Evolutionary conservation across 2,797 vertebrate species (phyloP).

Genomic region (Valencia hispanica): DNA sequence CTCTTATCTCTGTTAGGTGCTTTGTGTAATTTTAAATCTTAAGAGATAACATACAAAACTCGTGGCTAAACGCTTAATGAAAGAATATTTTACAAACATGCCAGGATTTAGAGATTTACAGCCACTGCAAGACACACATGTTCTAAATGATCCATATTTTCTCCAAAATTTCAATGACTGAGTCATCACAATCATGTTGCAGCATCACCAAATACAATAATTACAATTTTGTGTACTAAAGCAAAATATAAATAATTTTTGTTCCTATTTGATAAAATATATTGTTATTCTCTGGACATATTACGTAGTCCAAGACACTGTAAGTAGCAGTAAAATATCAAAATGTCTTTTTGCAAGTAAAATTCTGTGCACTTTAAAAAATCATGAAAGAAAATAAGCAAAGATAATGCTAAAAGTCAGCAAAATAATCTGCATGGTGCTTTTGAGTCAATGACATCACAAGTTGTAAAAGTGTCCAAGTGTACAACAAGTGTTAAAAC

Average conservation of each 20-base stretch:
- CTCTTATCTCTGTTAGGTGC: too few species aligned
- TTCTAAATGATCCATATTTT: constrained; percentile 52
- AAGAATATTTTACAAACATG: constrained; percentile 26
- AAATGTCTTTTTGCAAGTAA: not conserved
- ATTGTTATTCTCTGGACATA: constrained; percentile 7
- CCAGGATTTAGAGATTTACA: not conserved
- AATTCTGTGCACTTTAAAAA: not conserved
- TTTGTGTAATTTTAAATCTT: too few species aligned
- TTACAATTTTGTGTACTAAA: constrained; percentile 54
- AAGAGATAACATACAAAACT: too few species aligned
- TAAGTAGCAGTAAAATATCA: not conserved
- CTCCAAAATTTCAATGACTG: constrained; percentile 51
- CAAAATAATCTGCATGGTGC: constrained; percentile 37
- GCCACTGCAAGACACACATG: not conserved
- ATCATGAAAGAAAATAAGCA: not conserved
- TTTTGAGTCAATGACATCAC: constrained; percentile 52
- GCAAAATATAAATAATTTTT: constrained; percentile 6
- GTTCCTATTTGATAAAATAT: constrained; percentile 4
- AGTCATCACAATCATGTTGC: constrained; percentile 51
- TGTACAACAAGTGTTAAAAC: constrained; percentile 74
- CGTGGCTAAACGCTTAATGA: constrained; percentile 26
- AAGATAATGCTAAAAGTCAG: not conserved
- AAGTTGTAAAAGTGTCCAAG: constrained; percentile 72
- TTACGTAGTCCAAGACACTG: constrained; percentile 6
- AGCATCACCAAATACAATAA: constrained; percentile 33